Evolutionary conservation across 1,140 invertebrate genomes (phyloP).

Genomic region (Andricus grossulariae): DNA sequence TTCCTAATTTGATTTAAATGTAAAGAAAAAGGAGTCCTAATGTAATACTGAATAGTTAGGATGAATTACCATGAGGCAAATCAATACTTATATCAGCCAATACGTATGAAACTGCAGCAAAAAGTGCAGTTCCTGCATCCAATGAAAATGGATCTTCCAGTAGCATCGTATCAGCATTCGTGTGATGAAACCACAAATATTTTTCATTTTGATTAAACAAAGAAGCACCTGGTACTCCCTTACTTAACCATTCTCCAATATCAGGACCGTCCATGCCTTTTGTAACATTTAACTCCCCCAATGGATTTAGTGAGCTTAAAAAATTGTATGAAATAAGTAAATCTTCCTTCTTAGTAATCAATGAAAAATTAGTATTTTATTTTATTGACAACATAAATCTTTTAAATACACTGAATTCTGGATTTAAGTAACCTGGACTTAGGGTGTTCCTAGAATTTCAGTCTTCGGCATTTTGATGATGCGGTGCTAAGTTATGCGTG

Average conservation of each 20-base stretch:
- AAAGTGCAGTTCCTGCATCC: slow-evolving; percentile 84
- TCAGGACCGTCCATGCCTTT: slow-evolving; percentile 76
- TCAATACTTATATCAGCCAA: slow-evolving; percentile 83
- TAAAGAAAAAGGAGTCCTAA: neutral
- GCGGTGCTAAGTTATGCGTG: too few species aligned
- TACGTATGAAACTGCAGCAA: slow-evolving; percentile 84
- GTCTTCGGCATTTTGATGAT: too few species aligned
- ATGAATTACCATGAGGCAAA: slow-evolving; percentile 73
- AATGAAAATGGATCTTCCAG: slow-evolving; percentile 81
- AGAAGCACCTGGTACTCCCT: slow-evolving; percentile 83
- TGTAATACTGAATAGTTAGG: neutral
- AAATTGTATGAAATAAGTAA: neutral
- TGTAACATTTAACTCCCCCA: slow-evolving; percentile 77
- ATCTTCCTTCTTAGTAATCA: too few species aligned
- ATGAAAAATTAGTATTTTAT: too few species aligned
- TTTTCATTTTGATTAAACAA: slow-evolving; percentile 82
- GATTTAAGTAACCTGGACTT: too few species aligned
- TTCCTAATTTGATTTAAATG: too few species aligned
- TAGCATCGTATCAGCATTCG: slow-evolving; percentile 87
- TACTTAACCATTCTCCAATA: slow-evolving; percentile 78
- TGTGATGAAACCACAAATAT: slow-evolving; percentile 91
- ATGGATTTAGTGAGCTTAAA: slow-evolving; percentile 73
- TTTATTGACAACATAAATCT: neutral
- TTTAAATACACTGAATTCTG: too few species aligned
- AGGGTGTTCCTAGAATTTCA: too few species aligned